A percentile compares a stretch with the other conserved stretches of the same genome.
These are phyloP conservation scores for Chloropsis hardwickii DNA, from an alignment of 2,113 vertebrate species.

Conservation along the genomic window DNA sequence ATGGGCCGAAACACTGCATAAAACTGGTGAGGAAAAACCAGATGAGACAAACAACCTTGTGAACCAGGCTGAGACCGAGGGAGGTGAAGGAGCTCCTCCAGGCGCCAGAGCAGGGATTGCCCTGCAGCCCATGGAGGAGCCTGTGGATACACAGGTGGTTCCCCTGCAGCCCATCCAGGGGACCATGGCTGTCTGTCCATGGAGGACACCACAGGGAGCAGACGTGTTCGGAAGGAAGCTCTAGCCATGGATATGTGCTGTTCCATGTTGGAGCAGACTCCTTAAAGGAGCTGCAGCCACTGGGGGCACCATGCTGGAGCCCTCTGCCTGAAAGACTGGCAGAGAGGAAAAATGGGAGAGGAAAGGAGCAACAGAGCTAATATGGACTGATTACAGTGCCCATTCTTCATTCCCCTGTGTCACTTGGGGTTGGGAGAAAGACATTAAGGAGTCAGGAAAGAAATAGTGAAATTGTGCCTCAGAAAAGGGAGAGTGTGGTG, in stretches of 20 bases:
- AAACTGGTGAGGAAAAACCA: neutral
- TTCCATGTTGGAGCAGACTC: neutral
- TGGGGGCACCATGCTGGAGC: neutral
- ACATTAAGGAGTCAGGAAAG: neutral
- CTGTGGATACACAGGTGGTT: accelerated
- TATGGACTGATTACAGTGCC: neutral
- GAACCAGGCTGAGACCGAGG: neutral
- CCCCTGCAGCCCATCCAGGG: neutral
- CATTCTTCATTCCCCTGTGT: neutral
- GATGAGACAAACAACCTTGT: neutral
- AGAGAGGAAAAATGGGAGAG: neutral
- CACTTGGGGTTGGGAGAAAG: neutral
- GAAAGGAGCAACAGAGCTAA: neutral
- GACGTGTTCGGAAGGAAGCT: neutral
- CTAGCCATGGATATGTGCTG: neutral
- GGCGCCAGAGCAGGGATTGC: neutral
- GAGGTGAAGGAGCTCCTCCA: neutral
- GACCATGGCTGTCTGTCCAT: neutral
- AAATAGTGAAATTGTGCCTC: neutral
- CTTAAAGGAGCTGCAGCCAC: neutral
- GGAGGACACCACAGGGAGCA: neutral
- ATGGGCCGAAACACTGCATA: neutral
- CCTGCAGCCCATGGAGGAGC: accelerated
- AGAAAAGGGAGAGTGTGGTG: neutral
- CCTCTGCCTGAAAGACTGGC: neutral